These are phyloP conservation scores for Elymnias hypermnestra DNA, from an alignment of 1,140 invertebrate species.

Conservation along the genomic window DNA sequence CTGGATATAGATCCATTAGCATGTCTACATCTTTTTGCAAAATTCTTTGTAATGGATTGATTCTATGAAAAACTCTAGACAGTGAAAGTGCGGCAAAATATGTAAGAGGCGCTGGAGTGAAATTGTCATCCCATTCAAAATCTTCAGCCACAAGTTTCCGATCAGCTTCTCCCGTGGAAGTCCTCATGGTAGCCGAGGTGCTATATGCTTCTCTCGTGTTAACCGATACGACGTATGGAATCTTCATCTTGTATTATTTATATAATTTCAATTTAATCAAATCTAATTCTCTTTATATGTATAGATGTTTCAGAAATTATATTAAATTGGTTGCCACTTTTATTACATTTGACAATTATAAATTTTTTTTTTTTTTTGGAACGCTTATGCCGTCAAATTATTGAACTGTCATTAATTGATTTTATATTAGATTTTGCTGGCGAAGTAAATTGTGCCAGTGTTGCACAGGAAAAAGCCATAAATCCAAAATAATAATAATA, in stretches of 20 bases:
- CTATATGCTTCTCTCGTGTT: constrained; percentile 48
- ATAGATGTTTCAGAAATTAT: too few species aligned
- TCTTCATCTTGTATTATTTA: constrained; percentile 43
- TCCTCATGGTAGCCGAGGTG: constrained; percentile 37
- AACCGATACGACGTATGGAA: constrained; percentile 51
- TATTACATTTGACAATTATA: too few species aligned
- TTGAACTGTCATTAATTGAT: too few species aligned
- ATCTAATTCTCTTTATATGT: too few species aligned
- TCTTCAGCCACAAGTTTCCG: constrained; percentile 56
- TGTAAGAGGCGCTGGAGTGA: constrained; percentile 56
- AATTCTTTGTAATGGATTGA: constrained; percentile 53
- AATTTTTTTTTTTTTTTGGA: too few species aligned
- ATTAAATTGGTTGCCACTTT: too few species aligned
- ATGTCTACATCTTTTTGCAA: constrained; percentile 62
- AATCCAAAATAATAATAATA: too few species aligned
- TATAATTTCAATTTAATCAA: not conserved
- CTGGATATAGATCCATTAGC: constrained; percentile 64
- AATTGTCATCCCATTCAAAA: constrained; percentile 61
- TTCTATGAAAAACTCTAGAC: constrained; percentile 50
- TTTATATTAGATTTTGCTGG: too few species aligned
- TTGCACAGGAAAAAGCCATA: too few species aligned
- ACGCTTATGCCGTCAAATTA: too few species aligned
- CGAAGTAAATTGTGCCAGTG: too few species aligned
- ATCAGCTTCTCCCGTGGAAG: constrained; percentile 34
- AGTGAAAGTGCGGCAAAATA: constrained; percentile 45